Evolutionary conservation across 2,888 invertebrate genomes (phyloP).

Genomic region (Timandra comae): DNA sequence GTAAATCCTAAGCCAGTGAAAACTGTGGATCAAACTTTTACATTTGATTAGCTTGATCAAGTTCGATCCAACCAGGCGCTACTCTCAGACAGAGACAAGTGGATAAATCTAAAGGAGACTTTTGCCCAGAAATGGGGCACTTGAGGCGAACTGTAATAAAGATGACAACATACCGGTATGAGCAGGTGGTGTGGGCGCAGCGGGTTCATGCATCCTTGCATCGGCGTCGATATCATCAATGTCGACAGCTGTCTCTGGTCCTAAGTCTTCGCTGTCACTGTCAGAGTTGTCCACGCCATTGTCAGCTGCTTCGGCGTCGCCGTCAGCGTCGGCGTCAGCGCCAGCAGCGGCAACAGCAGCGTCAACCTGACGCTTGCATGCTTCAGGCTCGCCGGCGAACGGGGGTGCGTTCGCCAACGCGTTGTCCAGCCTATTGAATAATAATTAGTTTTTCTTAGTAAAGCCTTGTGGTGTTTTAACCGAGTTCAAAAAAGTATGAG

Average conservation of each 20-base stretch:
- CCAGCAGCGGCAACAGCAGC: constrained; percentile 36
- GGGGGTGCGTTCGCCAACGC: constrained; percentile 67
- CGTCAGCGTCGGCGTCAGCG: constrained; percentile 28
- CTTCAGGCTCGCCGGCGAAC: constrained; percentile 62
- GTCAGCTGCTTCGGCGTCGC: constrained; percentile 33
- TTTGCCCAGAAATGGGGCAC: no score
- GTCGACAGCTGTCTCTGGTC: constrained; percentile 87
- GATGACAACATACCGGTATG: constrained; percentile 65
- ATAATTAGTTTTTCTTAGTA: no score
- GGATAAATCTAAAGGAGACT: no score
- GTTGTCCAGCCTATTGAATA: constrained; percentile 70
- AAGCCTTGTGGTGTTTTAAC: no score
- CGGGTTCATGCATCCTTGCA: constrained; percentile 61
- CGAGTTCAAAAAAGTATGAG: no score
- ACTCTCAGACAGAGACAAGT: no score
- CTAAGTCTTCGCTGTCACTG: constrained; percentile 81
- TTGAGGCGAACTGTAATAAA: no score
- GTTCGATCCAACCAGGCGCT: no score
- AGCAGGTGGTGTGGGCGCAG: constrained; percentile 76
- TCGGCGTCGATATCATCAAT: constrained; percentile 77
- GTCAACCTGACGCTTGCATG: constrained; percentile 49
- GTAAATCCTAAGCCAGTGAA: no score
- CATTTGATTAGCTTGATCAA: no score
- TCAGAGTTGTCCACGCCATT: constrained; percentile 65
- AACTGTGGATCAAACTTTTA: no score